A percentile compares a stretch with the other conserved stretches of the same genome.
Evolutionary conservation across 1,140 invertebrate species (phyloP).

Genomic region (Hirudo medicinalis): DNA sequence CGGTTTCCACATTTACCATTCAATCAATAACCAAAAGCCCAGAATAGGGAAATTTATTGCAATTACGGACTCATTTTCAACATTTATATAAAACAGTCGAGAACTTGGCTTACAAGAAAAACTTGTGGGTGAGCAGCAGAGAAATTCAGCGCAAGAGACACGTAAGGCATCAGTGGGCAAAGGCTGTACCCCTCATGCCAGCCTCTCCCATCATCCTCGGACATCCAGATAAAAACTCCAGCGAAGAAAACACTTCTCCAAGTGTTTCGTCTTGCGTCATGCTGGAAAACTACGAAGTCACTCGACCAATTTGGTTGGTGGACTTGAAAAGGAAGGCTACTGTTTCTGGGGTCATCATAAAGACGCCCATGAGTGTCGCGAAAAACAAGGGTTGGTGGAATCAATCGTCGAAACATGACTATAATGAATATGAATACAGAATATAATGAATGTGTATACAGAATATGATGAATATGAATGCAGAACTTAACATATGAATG

Average conservation of each 20-base stretch:
- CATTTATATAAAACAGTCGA: conserved; percentile 37
- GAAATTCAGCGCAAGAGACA: conserved; percentile 42
- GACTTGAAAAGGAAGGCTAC: conserved; percentile 43
- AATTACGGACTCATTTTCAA: background rate
- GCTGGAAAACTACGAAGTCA: conserved; percentile 48
- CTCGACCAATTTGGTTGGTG: conserved; percentile 47
- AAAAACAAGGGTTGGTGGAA: too few relatives aligned
- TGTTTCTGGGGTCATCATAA: conserved; percentile 42
- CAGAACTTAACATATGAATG: too few relatives aligned
- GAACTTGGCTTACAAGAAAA: conserved; percentile 46
- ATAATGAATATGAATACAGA: too few relatives aligned
- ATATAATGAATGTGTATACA: too few relatives aligned
- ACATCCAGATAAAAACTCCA: conserved; percentile 36
- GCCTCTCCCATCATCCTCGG: conserved; percentile 43
- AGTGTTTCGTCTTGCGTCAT: conserved; percentile 39
- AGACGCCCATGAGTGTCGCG: conserved; percentile 37
- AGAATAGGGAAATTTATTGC: background rate
- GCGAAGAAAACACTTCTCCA: conserved; percentile 25
- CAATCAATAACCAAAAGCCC: background rate
- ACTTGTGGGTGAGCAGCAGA: conserved; percentile 46
- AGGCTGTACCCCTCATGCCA: conserved; percentile 34
- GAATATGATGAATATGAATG: too few relatives aligned
- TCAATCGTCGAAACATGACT: too few relatives aligned
- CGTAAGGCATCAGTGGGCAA: conserved; percentile 33
- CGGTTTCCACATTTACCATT: conserved; percentile 22